A percentile compares a stretch with the other conserved stretches of the same genome.
Evolutionary conservation across 2,113 vertebrate species (phyloP).

Genomic region (Malurus cyaneus): DNA sequence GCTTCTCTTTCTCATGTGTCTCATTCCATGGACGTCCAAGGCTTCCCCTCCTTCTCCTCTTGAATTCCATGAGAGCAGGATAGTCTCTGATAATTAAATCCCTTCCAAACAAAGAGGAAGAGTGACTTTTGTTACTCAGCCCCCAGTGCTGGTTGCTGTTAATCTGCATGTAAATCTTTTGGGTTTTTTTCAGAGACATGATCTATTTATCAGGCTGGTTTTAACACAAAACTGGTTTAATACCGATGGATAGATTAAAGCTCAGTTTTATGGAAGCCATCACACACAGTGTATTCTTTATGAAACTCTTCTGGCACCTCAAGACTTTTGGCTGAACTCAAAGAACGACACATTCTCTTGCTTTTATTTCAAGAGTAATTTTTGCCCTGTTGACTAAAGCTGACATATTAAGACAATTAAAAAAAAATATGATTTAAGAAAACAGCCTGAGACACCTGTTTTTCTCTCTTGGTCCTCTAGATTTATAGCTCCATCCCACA

Average conservation of each 20-base stretch:
- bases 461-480: neutral
- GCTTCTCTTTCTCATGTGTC: neutral
- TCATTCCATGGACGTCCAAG: neutral
- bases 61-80: neutral
- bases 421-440: neutral
- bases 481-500: neutral
- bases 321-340: neutral
- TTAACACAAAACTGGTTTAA: neutral
- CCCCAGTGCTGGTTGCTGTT: neutral
- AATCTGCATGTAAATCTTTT: neutral
- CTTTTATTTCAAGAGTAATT: neutral
- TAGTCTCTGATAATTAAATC: neutral
- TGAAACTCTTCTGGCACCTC: neutral
- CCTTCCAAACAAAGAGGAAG: neutral
- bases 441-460: neutral
- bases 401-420: neutral
- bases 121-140: neutral
- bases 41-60: neutral
- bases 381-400: neutral
- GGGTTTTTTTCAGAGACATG: neutral
- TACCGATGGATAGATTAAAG: neutral
- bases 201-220: neutral
- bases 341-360: neutral
- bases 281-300: neutral
- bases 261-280: neutral